phyloP scores from a whole-genome alignment of 2,797 vertebrate species.

The Anguilla anguilla region DNA sequence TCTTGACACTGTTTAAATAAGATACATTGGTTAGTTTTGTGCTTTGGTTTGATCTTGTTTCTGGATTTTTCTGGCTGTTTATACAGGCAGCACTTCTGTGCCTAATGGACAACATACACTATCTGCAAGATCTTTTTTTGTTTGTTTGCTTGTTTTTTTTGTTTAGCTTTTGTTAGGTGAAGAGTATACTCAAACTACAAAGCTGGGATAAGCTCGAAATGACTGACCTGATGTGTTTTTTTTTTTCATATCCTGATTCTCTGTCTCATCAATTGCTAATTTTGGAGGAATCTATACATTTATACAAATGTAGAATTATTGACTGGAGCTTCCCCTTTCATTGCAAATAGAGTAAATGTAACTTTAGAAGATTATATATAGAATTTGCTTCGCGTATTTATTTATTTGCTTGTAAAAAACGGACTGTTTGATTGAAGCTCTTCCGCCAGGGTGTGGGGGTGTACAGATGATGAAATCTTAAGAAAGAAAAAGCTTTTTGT shows the following conservation, averaged over 20 bases:
- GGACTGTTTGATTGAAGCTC: not conserved
- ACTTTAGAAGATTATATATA: not conserved
- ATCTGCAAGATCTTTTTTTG: not conserved
- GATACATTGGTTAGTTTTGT: constrained; percentile 13
- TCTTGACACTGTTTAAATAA: constrained; percentile 23
- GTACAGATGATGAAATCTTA: constrained; percentile 7
- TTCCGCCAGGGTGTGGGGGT: not conserved
- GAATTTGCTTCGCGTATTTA: not conserved
- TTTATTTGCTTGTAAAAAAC: not conserved
- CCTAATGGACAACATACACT: constrained; percentile 56
- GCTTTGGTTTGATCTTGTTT: not conserved
- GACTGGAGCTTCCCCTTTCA: not conserved
- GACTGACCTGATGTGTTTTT: not conserved
- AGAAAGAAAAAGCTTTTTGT: constrained; percentile 14
- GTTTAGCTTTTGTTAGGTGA: not conserved
- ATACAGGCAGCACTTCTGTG: constrained; percentile 49
- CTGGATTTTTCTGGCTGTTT: not conserved
- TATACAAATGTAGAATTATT: not conserved
- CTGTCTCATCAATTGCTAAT: not conserved
- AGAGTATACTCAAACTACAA: not conserved
- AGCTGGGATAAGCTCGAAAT: not conserved
- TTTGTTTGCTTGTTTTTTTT: not conserved
- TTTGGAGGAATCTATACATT: not conserved
- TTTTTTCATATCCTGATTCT: not conserved
- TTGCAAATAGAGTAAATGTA: not conserved